phyloP scores from a whole-genome alignment of 2,888 invertebrate genomes.

The Mythimna albipuncta region DNA sequence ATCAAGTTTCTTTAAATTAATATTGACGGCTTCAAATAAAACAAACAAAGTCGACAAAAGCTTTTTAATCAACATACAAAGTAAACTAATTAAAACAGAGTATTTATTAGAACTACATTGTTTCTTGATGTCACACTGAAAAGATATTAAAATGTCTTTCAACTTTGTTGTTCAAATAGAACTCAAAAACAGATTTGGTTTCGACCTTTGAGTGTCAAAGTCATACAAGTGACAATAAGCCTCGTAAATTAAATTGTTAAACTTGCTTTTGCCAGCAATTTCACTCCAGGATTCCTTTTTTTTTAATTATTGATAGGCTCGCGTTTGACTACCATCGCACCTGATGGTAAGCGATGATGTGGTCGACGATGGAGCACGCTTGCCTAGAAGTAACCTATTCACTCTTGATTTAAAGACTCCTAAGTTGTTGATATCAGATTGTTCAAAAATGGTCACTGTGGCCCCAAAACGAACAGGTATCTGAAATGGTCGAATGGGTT shows the following conservation, averaged over 20 bases:
- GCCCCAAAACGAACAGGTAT: too few relatives aligned
- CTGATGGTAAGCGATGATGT: too few relatives aligned
- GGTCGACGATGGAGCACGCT: too few relatives aligned
- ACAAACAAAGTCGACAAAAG: constrained; percentile 37
- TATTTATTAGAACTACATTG: constrained; percentile 45
- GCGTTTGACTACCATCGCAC: too few relatives aligned
- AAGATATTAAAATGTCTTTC: constrained; percentile 47
- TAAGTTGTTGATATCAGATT: too few relatives aligned
- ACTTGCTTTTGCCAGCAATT: too few relatives aligned
- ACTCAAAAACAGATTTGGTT: constrained; percentile 14
- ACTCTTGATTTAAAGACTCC: too few relatives aligned
- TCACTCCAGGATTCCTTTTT: too few relatives aligned
- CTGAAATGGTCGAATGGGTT: too few relatives aligned
- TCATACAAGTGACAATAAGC: constrained; percentile 1
- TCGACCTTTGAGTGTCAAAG: not conserved
- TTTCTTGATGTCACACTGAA: constrained; percentile 14
- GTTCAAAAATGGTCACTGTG: too few relatives aligned
- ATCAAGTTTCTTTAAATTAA: constrained; percentile 2
- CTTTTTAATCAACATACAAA: constrained; percentile 44
- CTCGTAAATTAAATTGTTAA: not conserved
- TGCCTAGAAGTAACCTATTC: too few relatives aligned
- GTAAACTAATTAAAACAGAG: constrained; percentile 50
- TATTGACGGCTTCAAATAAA: constrained; percentile 12
- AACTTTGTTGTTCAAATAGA: constrained; percentile 55
- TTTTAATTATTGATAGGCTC: too few relatives aligned